Base-by-base conservation (phyloP, 2,113 vertebrate species). In the Callionymus lyra region DNA sequence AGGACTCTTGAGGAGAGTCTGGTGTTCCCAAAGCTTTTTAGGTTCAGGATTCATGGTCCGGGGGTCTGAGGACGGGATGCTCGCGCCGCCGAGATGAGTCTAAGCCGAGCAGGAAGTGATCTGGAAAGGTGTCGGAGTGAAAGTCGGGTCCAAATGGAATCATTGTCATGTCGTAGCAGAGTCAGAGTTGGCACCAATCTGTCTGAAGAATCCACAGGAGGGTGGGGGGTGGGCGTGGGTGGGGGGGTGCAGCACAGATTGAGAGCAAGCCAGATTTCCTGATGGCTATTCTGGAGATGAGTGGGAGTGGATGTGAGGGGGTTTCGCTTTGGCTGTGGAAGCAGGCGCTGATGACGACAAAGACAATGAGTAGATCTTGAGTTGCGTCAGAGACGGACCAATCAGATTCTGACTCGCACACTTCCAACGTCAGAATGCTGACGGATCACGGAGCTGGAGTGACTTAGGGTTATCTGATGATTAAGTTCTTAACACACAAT, bases 371-470 rank as follows among this genome's bases (percentile, higher is more conserved):
- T 38, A 48, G 63, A 63, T 50, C 62, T 56, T 53, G 59, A 71
- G 59, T 65, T 80, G 71, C 77, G 74, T 77, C 77, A 77, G 71
- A 69, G 77, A 65, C 66, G 71, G 77, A 80, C 69, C 71, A 48
- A 75, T 47, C 66, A 63, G 64, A 75, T 77, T 75, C 75, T 77
- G 75, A 62, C 64, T 77, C 71, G 74, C 70, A 56, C 47, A 1
- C 48, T 53, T 68, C 74, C 74, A 77, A 62, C 35, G 27, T 38
- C 44, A 53, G 64, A 68, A 68, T 55, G 53, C 56, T 34, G 50
- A 60, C n/a, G 65, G 4, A 27, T 27, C 21, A 27, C 21, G 8
- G n/a, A n/a, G n/a, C n/a, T n/a, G n/a, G n/a, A n/a, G n/a, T n/a
- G n/a, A n/a, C n/a, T n/a, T n/a, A n/a, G n/a, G n/a, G 21, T 27